A percentile compares a stretch with the other conserved stretches of the same genome.
phyloP scores from a whole-genome alignment of 2,797 vertebrate species.

The Anniella stebbinsi region DNA sequence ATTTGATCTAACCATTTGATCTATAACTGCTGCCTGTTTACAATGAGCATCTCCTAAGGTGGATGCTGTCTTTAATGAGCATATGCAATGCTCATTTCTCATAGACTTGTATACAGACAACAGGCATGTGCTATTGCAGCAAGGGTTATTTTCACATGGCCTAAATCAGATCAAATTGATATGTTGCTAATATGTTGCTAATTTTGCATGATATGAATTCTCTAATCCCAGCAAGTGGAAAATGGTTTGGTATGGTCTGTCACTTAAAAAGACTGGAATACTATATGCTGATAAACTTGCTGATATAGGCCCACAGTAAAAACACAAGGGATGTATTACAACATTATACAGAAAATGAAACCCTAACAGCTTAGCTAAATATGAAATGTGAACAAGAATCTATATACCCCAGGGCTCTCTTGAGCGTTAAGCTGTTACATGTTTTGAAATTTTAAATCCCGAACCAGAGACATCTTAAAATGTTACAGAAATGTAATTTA shows the following conservation, averaged over 20 bases:
- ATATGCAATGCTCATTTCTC: background rate
- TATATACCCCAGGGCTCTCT: background rate
- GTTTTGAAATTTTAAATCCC: background rate
- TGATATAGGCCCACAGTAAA: background rate
- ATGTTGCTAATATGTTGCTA: background rate
- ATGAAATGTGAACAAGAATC: background rate
- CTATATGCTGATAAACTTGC: background rate
- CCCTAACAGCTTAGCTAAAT: background rate
- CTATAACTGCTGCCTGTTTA: background rate
- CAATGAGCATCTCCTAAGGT: background rate
- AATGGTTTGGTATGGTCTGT: background rate
- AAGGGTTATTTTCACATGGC: conserved; percentile 3
- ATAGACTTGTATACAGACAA: background rate
- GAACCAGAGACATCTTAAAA: background rate
- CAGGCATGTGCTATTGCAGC: background rate
- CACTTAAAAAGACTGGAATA: background rate
- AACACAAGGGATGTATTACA: background rate
- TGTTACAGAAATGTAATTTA: background rate
- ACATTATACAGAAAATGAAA: background rate
- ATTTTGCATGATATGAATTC: background rate
- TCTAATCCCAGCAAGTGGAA: background rate
- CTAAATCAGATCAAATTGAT: background rate
- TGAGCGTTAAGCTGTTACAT: background rate
- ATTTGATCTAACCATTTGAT: background rate
- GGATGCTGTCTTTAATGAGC: background rate